Percentiles rank a stretch among this genome's conserved stretches.
Evolutionary conservation across 1,140 invertebrate species (phyloP).

Genomic region (Patella vulgata): DNA sequence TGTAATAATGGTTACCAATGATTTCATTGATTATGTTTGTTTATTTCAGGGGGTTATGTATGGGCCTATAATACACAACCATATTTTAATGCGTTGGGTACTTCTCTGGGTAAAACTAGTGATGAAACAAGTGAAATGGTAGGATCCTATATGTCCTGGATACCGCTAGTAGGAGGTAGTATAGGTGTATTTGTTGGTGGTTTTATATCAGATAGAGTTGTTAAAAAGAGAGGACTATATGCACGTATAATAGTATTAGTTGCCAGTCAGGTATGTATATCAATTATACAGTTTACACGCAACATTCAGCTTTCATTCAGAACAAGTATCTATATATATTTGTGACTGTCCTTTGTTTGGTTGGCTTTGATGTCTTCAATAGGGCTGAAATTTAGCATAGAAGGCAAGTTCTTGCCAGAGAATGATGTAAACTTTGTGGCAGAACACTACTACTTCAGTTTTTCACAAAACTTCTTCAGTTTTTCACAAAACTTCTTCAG

Average conservation of each 20-base stretch:
- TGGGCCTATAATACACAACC: slow-evolving; percentile 69
- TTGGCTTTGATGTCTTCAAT: too few species aligned
- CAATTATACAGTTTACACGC: neutral
- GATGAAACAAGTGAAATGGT: slow-evolving; percentile 59
- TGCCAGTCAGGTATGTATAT: slow-evolving; percentile 73
- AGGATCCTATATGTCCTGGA: slow-evolving; percentile 69
- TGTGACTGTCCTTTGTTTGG: too few species aligned
- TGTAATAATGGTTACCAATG: too few species aligned
- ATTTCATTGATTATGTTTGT: too few species aligned
- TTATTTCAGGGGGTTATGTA: slow-evolving; percentile 63
- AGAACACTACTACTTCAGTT: too few species aligned
- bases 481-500: too few species aligned
- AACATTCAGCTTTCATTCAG: too few species aligned
- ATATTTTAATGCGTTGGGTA: slow-evolving; percentile 63
- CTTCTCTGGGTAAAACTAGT: neutral
- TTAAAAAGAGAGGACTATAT: slow-evolving; percentile 85
- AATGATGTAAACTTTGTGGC: too few species aligned
- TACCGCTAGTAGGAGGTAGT: slow-evolving; percentile 77
- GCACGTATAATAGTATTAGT: slow-evolving; percentile 86
- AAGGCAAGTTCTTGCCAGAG: too few species aligned
- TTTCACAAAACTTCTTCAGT: too few species aligned
- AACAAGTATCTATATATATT: too few species aligned
- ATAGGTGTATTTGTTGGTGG: slow-evolving; percentile 89
- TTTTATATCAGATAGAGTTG: slow-evolving; percentile 87
- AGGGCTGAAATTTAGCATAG: too few species aligned